Conservation (phyloP, 1,140 invertebrate species). For the Anthonomus grandis region DNA sequence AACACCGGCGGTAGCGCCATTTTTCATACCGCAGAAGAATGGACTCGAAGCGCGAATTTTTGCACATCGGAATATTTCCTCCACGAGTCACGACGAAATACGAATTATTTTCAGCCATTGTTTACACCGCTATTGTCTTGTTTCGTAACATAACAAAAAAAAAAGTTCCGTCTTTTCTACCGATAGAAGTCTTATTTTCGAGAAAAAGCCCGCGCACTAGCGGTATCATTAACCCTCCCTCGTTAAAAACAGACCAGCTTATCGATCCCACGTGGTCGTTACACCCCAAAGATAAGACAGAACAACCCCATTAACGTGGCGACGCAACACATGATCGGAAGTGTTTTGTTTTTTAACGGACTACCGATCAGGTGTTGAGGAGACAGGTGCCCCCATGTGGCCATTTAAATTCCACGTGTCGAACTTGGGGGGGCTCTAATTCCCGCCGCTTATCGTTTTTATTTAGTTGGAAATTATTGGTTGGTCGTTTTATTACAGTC, state of each 20-base stretch:
- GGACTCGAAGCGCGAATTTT: constrained; percentile 28
- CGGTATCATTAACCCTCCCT: too few species aligned
- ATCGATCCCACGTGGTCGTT: constrained; percentile 12
- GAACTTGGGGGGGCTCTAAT: neutral
- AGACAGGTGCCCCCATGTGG: constrained; percentile 20
- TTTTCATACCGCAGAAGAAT: constrained; percentile 28
- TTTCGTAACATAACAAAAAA: too few species aligned
- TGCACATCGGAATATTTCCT: constrained; percentile 28
- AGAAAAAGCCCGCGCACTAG: too few species aligned
- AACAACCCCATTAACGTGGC: constrained; percentile 14
- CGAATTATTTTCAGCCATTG: constrained; percentile 22
- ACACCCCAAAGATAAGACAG: constrained; percentile 7
- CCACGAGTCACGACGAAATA: constrained; percentile 28
- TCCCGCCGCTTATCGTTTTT: too few species aligned
- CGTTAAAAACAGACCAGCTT: too few species aligned
- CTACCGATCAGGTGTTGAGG: constrained; percentile 21
- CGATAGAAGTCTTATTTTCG: too few species aligned
- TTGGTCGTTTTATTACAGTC: too few species aligned
- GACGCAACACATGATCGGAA: constrained; percentile 15
- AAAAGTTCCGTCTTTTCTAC: too few species aligned
- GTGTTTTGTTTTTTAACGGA: constrained; percentile 22
- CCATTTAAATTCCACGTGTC: constrained; percentile 17
- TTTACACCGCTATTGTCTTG: constrained; percentile 9
- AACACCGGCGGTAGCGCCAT: constrained; percentile 22
- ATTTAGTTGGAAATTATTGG: too few species aligned